Percentiles rank a stretch among this genome's conserved stretches.
Conservation (phyloP, 2,113 vertebrate genomes). For the Pachycephala philippinensis region DNA sequence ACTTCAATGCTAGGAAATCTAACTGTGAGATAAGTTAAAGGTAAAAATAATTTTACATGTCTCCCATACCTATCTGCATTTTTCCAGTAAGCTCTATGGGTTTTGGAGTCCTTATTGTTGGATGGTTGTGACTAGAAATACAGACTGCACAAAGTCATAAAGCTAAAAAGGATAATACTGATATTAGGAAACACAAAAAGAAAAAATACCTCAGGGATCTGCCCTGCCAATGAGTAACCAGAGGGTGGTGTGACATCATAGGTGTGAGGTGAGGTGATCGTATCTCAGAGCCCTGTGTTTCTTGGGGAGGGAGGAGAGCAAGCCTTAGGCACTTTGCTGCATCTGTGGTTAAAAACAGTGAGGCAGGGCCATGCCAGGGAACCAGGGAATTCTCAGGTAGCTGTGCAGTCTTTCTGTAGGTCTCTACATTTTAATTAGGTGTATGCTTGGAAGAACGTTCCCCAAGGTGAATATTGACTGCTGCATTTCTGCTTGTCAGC, state of each 20-base stretch:
- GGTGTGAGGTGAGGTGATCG: neutral
- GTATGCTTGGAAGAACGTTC: neutral
- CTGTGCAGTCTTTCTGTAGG: neutral
- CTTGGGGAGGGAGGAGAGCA: neutral
- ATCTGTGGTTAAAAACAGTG: neutral
- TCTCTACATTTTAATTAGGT: neutral
- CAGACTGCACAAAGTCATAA: neutral
- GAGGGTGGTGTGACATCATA: neutral
- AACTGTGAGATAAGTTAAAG: neutral
- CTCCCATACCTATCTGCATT: neutral
- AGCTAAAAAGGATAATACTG: neutral
- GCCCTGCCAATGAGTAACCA: rapidly evolving
- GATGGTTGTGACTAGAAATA: neutral
- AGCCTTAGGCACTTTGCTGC: neutral
- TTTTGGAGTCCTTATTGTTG: neutral
- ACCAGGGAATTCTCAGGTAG: neutral
- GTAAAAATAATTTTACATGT: neutral
- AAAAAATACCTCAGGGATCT: neutral
- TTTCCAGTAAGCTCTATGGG: neutral
- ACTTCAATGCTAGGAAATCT: neutral
- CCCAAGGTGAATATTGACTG: rapidly evolving
- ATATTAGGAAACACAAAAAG: neutral
- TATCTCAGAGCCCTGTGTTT: neutral
- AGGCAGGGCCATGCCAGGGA: neutral
- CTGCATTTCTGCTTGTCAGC: neutral